phyloP scores from a whole-genome alignment of 37 sponge, comb jelly and placozoan species.

The Sycon ciliatum region DNA sequence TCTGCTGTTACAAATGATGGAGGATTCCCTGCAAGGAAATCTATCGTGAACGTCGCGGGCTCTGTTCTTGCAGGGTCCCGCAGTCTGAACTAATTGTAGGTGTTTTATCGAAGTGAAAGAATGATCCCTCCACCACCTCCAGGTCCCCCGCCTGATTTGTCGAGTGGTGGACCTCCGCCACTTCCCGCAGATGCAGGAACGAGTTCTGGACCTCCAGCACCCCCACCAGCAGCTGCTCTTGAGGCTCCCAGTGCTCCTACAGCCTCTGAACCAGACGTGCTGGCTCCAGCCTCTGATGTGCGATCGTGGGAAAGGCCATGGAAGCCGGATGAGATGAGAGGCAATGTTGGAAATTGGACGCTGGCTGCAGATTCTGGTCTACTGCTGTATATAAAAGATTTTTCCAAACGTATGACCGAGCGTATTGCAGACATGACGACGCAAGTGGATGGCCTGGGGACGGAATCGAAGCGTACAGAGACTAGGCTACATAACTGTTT shows the following conservation, averaged over 20 bases:
- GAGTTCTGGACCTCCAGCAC: background rate
- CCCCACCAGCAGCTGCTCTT: background rate
- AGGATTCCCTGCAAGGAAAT: no score
- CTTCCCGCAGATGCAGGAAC: slow-evolving; percentile 8
- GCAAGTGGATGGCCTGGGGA: slow-evolving; percentile 60
- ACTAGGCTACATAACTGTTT: slow-evolving; percentile 69
- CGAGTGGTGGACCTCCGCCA: slow-evolving; percentile 15
- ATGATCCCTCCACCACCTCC: slow-evolving; percentile 30
- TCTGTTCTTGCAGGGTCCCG: no score
- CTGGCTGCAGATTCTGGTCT: slow-evolving; percentile 79
- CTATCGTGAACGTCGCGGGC: no score
- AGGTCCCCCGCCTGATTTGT: slow-evolving; percentile 11
- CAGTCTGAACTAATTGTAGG: no score
- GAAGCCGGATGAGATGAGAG: slow-evolving; percentile 47
- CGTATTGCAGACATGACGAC: slow-evolving; percentile 65
- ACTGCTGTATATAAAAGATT: slow-evolving; percentile 61
- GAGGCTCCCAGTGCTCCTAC: background rate
- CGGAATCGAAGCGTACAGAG: slow-evolving; percentile 53
- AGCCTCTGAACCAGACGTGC: background rate
- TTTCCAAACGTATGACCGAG: slow-evolving; percentile 46
- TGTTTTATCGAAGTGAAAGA: no score
- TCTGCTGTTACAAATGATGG: no score
- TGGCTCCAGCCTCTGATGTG: slow-evolving; percentile 1
- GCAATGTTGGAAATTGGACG: slow-evolving; percentile 42
- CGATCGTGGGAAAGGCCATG: slow-evolving; percentile 71